Evolutionary conservation across 2,797 vertebrate genomes (phyloP).

Genomic region (Spheniscus humboldti): DNA sequence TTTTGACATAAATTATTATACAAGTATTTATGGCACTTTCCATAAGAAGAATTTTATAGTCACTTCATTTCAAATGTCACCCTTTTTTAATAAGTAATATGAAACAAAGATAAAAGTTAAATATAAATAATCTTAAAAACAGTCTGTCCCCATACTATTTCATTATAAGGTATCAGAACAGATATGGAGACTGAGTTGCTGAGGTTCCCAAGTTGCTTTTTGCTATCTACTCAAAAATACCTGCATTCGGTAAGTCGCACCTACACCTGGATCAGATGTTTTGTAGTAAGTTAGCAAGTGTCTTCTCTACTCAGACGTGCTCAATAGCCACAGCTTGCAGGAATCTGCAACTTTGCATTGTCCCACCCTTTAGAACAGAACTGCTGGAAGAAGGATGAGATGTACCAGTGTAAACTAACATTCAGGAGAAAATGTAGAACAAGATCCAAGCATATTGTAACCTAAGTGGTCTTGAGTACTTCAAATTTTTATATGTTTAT

Average conservation of each 20-base stretch:
- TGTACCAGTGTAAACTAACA: not conserved
- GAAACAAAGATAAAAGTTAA: not conserved
- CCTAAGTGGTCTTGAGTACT: slow-evolving; percentile 73
- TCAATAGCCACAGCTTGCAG: not conserved
- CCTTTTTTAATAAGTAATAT: not conserved
- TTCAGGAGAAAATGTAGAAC: slow-evolving; percentile 53
- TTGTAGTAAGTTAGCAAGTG: not conserved
- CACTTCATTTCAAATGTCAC: not conserved
- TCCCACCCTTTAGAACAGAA: not conserved
- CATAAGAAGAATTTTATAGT: not conserved
- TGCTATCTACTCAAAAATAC: not conserved
- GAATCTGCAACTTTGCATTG: not conserved
- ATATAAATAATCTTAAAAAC: not conserved
- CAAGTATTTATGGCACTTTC: not conserved
- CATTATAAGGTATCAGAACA: not conserved
- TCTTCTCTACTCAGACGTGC: not conserved
- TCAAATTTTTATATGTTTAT: slow-evolving; percentile 74
- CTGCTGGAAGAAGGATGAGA: slow-evolving; percentile 6
- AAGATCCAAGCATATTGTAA: slow-evolving; percentile 78
- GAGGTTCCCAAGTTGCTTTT: not conserved
- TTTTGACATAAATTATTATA: not conserved
- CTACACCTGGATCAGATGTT: not conserved
- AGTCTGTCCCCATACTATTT: not conserved
- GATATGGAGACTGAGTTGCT: not conserved
- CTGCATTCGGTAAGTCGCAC: not conserved